Conservation (phyloP, 1,140 invertebrate species). For the Philotrypesis tridentata region DNA sequence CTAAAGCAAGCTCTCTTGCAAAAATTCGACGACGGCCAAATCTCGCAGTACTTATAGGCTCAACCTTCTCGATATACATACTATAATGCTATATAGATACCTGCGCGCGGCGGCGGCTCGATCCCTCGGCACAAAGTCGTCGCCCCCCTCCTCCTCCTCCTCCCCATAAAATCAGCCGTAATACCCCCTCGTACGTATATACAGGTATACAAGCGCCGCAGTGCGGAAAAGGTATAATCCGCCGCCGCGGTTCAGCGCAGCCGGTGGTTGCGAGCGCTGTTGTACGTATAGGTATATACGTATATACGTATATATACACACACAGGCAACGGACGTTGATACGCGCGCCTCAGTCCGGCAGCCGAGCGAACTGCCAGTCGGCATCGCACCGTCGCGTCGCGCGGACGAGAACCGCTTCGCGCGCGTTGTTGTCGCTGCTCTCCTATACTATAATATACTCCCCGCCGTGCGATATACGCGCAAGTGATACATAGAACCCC, state of each 20-base stretch:
- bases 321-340: no score
- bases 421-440: background rate
- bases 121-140: background rate
- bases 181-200: no score
- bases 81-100: no score
- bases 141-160: no score
- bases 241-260: constrained; percentile 39
- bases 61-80: no score
- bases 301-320: background rate
- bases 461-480: no score
- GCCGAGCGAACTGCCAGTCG: constrained; percentile 49
- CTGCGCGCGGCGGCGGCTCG: no score
- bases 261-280: constrained; percentile 52
- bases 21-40: no score
- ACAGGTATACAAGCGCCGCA: background rate
- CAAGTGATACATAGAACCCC: background rate
- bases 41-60: no score
- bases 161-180: background rate
- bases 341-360: constrained; percentile 3
- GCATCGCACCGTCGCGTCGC: constrained; percentile 49
- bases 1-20: no score
- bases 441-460: no score
- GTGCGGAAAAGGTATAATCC: background rate
- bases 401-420: background rate
- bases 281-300: background rate